Conservation (phyloP, 2,888 invertebrate genomes). For the Brachypalpus laphriformis region DNA sequence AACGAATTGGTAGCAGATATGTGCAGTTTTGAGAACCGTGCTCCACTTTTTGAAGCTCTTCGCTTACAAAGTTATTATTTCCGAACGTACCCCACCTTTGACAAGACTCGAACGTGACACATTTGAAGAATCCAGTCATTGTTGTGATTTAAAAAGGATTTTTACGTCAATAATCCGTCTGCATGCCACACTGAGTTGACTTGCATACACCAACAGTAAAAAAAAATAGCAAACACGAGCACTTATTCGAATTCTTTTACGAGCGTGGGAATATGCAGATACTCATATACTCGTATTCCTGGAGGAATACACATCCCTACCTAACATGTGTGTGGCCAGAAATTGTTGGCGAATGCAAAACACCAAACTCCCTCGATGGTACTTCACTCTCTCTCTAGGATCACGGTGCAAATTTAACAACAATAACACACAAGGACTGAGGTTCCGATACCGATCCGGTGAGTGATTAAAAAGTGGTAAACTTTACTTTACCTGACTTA, state of each 20-base stretch:
- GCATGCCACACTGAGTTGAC: background rate
- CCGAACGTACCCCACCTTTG: too few species aligned
- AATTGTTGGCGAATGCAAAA: background rate
- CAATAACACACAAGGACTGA: slow-evolving; percentile 13
- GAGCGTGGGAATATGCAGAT: background rate
- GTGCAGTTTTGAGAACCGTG: too few species aligned
- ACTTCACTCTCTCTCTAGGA: slow-evolving; percentile 1
- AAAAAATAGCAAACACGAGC: background rate
- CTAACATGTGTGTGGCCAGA: background rate
- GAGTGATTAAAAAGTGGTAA: slow-evolving; percentile 47
- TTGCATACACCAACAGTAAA: background rate
- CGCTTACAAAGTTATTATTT: too few species aligned
- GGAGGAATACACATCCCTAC: background rate
- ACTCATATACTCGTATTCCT: background rate
- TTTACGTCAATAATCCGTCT: background rate
- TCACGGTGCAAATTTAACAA: slow-evolving; percentile 20
- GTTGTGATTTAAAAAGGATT: background rate
- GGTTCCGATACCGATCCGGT: slow-evolving; percentile 7
- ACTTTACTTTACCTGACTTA: slow-evolving; percentile 42
- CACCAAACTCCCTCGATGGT: background rate
- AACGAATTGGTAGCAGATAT: too few species aligned
- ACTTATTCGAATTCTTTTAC: background rate
- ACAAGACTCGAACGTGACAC: too few species aligned
- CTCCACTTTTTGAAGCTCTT: too few species aligned
- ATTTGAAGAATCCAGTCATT: background rate